Conservation (phyloP, 35 echinoderm and acorn worm genomes). For the Apostichopus japonicus region DNA sequence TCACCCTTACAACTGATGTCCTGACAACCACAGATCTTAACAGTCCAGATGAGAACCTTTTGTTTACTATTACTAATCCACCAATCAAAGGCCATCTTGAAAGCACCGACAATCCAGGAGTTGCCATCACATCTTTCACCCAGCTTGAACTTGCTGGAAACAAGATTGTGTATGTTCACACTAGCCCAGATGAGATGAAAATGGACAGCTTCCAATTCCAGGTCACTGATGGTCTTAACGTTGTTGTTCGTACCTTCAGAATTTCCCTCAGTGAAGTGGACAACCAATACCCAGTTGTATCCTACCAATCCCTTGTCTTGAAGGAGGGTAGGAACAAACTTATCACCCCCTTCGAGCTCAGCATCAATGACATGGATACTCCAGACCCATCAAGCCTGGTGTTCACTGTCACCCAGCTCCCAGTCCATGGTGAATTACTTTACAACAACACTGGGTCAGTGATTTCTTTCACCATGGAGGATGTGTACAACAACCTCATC, state of each 20-base stretch:
- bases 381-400: constrained; percentile 56
- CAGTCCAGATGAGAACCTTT: constrained; percentile 94
- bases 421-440: constrained; percentile 89
- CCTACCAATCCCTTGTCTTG: constrained; percentile 58
- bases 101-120: constrained; percentile 92
- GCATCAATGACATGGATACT: constrained; percentile 88
- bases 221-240: constrained; percentile 97
- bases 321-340: constrained; percentile 95
- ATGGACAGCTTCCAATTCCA: constrained; percentile 99
- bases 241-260: constrained; percentile 94
- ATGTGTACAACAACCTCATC: constrained; percentile 94
- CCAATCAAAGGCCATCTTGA: constrained; percentile 96
- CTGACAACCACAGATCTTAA: constrained; percentile 95
- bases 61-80: constrained; percentile 84
- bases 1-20: constrained; percentile 89
- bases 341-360: constrained; percentile 94
- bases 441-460: constrained; percentile 81
- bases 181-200: constrained; percentile 88
- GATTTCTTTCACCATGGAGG: constrained; percentile 89
- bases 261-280: constrained; percentile 95
- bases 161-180: constrained; percentile 98
- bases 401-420: constrained; percentile 93
- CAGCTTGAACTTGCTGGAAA: constrained; percentile 96
- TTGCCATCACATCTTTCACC: constrained; percentile 89
- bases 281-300: constrained; percentile 95